phyloP scores from a whole-genome alignment of 2,113 vertebrate species.

The Oenanthe melanoleuca region DNA sequence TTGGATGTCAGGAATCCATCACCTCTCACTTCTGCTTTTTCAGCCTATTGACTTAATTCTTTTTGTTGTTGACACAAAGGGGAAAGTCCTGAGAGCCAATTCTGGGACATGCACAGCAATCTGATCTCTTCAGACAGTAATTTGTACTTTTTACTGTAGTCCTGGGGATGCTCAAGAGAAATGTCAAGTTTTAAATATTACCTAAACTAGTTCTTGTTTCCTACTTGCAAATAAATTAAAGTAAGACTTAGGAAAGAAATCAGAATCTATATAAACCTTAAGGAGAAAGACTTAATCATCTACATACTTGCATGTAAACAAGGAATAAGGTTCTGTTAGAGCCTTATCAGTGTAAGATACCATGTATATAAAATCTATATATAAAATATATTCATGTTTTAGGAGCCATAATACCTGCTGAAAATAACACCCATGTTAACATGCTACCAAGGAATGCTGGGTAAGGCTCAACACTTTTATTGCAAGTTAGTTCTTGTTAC shows the following conservation, averaged over 20 bases:
- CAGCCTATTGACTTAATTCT: background rate
- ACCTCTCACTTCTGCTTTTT: background rate
- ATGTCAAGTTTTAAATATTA: background rate
- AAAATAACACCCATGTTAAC: background rate
- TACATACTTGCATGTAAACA: background rate
- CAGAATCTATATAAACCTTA: background rate
- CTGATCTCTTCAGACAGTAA: background rate
- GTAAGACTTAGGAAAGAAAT: background rate
- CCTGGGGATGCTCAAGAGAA: background rate
- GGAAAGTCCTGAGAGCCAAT: background rate
- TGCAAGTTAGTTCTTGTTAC: background rate
- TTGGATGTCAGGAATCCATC: background rate
- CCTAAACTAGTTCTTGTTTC: background rate
- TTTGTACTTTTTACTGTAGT: background rate
- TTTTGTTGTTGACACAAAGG: background rate
- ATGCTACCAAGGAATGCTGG: background rate
- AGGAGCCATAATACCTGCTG: background rate
- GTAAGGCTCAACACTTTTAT: background rate
- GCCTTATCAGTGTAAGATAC: background rate
- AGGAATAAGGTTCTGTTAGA: background rate
- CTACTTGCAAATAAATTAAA: slow-evolving; percentile 18
- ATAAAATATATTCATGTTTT: background rate
- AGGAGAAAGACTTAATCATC: background rate
- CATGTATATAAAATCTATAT: background rate
- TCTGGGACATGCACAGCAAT: background rate